Base-by-base conservation (phyloP, 2,113 vertebrate genomes). In the Pagrus major region DNA sequence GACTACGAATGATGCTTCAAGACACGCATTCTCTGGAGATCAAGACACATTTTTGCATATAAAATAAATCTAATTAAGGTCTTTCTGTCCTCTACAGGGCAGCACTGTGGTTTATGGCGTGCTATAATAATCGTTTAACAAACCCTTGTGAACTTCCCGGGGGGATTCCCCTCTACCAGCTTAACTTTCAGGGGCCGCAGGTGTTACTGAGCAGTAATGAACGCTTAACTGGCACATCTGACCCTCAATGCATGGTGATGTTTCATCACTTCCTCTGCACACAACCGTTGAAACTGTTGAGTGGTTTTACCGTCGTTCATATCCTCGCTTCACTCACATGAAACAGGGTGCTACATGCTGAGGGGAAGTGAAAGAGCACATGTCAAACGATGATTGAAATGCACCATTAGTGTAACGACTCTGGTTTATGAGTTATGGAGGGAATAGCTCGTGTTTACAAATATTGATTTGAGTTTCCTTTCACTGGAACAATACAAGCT, bases 391-490 rank as follows among this genome's bases (percentile, higher is more conserved):
- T 51, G 49, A 23, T 6, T 27, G 55, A 73, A 47, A 49, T 37
- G 23, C 59, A 6, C 20, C 66, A 51, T 75, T 72, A 68, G 76
- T 52, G 68, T 0, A 23, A 66, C 12, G 79, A n/a, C 54, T 79
- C 15, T 14, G 15, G 29, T 66, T 69, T 47, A 44, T 39, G 27
- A 46, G 29, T 60, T 55, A 41, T 0, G 25, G 60, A 44, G 47
- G 60, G 6, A 63, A 72, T 18, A 41, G 21, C 42, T 73, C n/a
- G 9, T 44, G 54, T 74, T 63, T 46, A 31, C 11, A 60, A 49
- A 69, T 23, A 39, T 21, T 54, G 56, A 75, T 71, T 54, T 5
- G 42, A 55, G 42, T 71, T 63, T 29, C 25, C 37, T 71, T 52
- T 3, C 11, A 16, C 27, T 54, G 60, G 35, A 55, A 44, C 9